phyloP scores from a whole-genome alignment of 2,888 invertebrate genomes.

The Mythimna impura region DNA sequence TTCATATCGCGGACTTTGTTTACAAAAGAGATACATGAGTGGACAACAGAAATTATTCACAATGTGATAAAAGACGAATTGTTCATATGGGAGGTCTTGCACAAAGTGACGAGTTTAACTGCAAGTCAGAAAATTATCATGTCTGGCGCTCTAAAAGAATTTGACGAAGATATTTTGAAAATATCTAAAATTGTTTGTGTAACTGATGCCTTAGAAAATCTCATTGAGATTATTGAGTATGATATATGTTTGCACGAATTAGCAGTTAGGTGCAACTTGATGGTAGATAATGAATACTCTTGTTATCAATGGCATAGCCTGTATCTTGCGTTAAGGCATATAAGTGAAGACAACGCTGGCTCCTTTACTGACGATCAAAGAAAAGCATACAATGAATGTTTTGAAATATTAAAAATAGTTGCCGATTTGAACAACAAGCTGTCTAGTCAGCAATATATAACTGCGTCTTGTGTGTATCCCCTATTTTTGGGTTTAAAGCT shows the following conservation, averaged over 20 bases:
- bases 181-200: neutral
- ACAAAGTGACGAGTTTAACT: slow-evolving; percentile 5
- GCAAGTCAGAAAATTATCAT: neutral
- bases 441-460: neutral
- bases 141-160: neutral
- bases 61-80: neutral
- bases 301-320: neutral
- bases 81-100: neutral
- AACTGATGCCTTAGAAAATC: neutral
- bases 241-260: neutral
- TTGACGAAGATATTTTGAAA: neutral
- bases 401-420: slow-evolving; percentile 8
- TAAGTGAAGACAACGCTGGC: slow-evolving; percentile 6
- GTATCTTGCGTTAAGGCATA: neutral
- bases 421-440: slow-evolving; percentile 3
- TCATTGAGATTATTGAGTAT: neutral
- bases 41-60: neutral
- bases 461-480: neutral
- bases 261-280: neutral
- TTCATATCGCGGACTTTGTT: slow-evolving; percentile 8
- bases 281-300: neutral
- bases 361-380: slow-evolving; percentile 11
- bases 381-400: slow-evolving; percentile 4
- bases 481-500: neutral
- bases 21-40: neutral